Percentiles rank a stretch among this genome's conserved stretches.
Evolutionary conservation across 1,140 invertebrate genomes (phyloP).

Genomic region (Sinella curviseta): DNA sequence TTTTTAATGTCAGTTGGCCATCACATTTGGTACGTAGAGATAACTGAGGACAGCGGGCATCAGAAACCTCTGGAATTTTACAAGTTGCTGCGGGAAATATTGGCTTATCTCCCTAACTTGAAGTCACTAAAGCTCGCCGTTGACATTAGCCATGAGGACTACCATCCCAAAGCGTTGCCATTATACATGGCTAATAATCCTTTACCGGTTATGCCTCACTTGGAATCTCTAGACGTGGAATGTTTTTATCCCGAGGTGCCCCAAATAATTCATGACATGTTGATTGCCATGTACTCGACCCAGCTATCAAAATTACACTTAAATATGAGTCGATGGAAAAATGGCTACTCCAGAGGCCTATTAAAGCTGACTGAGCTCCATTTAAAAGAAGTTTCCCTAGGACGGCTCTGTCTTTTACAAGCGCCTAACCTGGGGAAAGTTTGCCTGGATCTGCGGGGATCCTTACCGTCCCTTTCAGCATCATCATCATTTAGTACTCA

Average conservation of each 20-base stretch:
- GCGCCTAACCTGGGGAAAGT: no score
- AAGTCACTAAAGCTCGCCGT: not conserved
- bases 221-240: not conserved
- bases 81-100: not conserved
- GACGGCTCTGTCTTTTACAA: not conserved
- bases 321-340: not conserved
- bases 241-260: not conserved
- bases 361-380: not conserved
- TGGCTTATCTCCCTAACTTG: not conserved
- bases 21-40: not conserved
- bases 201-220: not conserved
- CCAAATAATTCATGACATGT: not conserved
- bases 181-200: not conserved
- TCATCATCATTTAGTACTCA: not conserved
- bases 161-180: not conserved
- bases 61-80: not conserved
- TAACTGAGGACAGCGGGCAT: not conserved
- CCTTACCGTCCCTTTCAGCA: no score
- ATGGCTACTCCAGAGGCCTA: not conserved
- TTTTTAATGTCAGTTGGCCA: not conserved
- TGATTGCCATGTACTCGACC: not conserved
- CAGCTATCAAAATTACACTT: not conserved
- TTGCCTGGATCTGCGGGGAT: no score
- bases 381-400: not conserved
- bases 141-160: not conserved